These are phyloP conservation scores for Onthophagus taurus DNA, from an alignment of 1,140 invertebrate genomes.

Conservation along the genomic window DNA sequence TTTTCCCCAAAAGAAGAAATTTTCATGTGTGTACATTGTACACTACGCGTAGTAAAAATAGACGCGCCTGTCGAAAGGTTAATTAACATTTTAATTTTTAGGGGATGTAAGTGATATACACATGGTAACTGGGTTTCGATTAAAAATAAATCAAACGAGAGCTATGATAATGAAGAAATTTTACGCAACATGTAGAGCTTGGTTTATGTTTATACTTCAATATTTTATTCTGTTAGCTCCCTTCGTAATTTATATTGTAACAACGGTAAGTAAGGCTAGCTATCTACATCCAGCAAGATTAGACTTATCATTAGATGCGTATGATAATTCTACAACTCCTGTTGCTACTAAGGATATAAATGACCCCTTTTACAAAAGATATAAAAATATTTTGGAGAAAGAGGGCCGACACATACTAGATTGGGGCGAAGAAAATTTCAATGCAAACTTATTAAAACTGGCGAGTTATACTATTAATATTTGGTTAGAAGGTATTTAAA, in stretches of 20 bases:
- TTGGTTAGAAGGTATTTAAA: too few relatives aligned
- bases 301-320: neutral
- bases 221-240: slow-evolving; percentile 3
- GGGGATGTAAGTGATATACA: neutral
- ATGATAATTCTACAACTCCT: neutral
- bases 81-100: neutral
- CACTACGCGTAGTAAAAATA: neutral
- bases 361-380: neutral
- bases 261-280: neutral
- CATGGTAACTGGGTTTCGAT: slow-evolving; percentile 1
- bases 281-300: neutral
- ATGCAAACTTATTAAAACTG: too few relatives aligned
- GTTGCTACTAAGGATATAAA: neutral
- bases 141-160: slow-evolving; percentile 16
- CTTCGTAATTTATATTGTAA: neutral
- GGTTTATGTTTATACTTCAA: slow-evolving; percentile 16
- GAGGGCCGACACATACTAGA: too few relatives aligned
- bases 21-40: neutral
- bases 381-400: neutral
- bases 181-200: slow-evolving; percentile 10
- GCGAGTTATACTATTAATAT: too few relatives aligned
- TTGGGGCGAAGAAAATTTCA: too few relatives aligned
- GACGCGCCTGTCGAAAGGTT: neutral
- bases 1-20: neutral
- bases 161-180: slow-evolving; percentile 18